phyloP scores from a whole-genome alignment of 2,888 invertebrate genomes.

The Machimus atricapillus region DNA sequence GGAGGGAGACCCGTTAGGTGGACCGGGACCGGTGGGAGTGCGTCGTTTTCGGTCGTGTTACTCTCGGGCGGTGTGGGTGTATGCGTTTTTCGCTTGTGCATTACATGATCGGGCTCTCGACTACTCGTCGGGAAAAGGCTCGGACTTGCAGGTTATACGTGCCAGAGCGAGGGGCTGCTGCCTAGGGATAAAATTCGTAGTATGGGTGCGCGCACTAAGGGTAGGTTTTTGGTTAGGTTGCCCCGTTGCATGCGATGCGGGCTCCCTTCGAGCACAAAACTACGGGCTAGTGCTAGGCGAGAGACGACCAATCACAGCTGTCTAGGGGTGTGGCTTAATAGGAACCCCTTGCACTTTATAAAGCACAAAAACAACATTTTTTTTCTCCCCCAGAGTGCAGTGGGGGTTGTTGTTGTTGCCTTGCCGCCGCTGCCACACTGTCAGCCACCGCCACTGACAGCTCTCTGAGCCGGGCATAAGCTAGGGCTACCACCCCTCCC shows the following conservation, averaged over 20 bases:
- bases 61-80: background rate
- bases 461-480: background rate
- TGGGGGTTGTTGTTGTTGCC: slow-evolving; percentile 12
- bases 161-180: background rate
- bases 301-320: slow-evolving; percentile 46
- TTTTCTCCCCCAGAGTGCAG: slow-evolving; percentile 17
- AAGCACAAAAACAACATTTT: slow-evolving; percentile 36
- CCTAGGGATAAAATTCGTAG: background rate
- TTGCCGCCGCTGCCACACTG: background rate
- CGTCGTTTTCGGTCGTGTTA: slow-evolving; percentile 23
- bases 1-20: background rate
- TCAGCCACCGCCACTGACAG: background rate
- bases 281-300: slow-evolving; percentile 38
- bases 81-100: background rate
- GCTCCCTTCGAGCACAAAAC: slow-evolving; percentile 31
- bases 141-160: slow-evolving; percentile 24
- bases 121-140: background rate
- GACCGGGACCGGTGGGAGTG: slow-evolving; percentile 12
- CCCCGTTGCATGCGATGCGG: background rate
- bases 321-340: slow-evolving; percentile 46
- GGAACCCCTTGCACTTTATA: slow-evolving; percentile 43
- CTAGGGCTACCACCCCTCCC: background rate
- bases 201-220: slow-evolving; percentile 35
- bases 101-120: slow-evolving; percentile 8
- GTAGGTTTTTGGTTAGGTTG: background rate